Evolutionary conservation across 2,888 invertebrate genomes (phyloP), one percentile per base, ranked within the genome.

Genomic region (Sympetrum striolatum): DNA sequence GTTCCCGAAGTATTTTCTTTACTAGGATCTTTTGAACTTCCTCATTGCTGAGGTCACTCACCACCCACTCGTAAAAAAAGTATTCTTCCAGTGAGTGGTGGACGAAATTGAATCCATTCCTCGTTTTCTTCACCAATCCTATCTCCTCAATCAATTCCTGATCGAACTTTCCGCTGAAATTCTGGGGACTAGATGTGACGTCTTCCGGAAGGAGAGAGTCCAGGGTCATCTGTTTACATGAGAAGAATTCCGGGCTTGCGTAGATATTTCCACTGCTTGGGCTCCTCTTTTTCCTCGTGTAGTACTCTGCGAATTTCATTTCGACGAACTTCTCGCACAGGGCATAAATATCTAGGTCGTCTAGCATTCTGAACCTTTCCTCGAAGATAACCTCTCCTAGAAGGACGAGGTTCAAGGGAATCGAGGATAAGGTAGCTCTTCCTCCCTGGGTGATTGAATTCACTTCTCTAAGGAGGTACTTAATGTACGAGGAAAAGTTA

Each of bases 41-140:
- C 37, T 86, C 86, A 10, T 64, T 64, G 22, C 64, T 22, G 8
- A 86, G 86, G 4, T 86, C 86, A n/a, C 37, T 86, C 0, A 86
- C 86, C 37, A 86, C 37, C 86, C 86, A 86, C 2, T 86, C 86
- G 6, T n/a, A 60, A n/a, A 86, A 86, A 39, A 86, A 86, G 22
- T 86, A 86, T 12, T 86, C 86, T 1, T 58, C 37, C 22, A 86
- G 60, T 0, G 37, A 18, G 18, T 64, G 86, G 37, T 86, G 86
- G 37, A 60, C n/a, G 15, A 64, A 86, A 6, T 39, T 60, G 37
- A 64, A 86, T 14, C 86, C 86, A 22, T 60, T n/a, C 10, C 18
- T 37, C 1, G 15, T 12, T 31, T n/a, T 22, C 14, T n/a, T 22
- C 15, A 86, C 60, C 35, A 86, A 37, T 0, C 86, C 86, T 12